Evolutionary conservation across 2,797 vertebrate species (phyloP), one percentile per base, ranked within the genome.

Genomic region (Limosa lapponica): DNA sequence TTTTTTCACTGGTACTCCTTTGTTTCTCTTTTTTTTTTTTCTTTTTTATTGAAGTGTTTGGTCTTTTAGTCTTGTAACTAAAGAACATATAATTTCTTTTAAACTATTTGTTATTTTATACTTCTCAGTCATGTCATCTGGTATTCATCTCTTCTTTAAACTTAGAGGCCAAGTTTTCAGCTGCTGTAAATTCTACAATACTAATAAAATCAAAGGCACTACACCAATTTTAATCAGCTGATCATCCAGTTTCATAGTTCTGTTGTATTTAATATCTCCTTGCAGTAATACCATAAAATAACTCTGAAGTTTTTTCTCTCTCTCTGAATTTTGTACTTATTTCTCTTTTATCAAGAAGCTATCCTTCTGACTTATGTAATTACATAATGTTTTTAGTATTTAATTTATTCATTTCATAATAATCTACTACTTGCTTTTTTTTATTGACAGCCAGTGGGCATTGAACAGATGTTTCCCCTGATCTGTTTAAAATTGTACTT

Each of bases 191-290:
- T 57, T 89, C 30, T 18, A 48, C 9, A 64, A 37, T 48, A 11
- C 17, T 57, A 66, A 78, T 46, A 82, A 93, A 96, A 95, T 91
- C 15, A 89, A 95, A 95, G 22, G 18, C 30, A 74, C 7, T 82
- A 30, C 12, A 71, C 9, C 0, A 44, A 62, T 91, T 89, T 93
- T 81, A 91, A 82, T 69, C 16, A 73, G 8, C 23, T 65, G 14
- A 62, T 88, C 27, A 30, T 28, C 43, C 93, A 24, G 6, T 82
- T 90, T 92, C 62, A 91, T 37, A 82, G 16, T 49, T 89, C n/a
- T 69, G 34, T 67, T 84, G 36, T 62, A 44, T 61, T 87, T 78
- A 66, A 30, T 55, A 82, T 28, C 12, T 70, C 16, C 8, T 83
- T 78, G 37, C 3, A 39, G 3, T 39, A 70, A 80, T 39, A 66